Percentiles rank a stretch among this genome's conserved stretches.
Evolutionary conservation across 2,113 vertebrate species (phyloP).

Genomic region (Motacilla tschutschensis): DNA sequence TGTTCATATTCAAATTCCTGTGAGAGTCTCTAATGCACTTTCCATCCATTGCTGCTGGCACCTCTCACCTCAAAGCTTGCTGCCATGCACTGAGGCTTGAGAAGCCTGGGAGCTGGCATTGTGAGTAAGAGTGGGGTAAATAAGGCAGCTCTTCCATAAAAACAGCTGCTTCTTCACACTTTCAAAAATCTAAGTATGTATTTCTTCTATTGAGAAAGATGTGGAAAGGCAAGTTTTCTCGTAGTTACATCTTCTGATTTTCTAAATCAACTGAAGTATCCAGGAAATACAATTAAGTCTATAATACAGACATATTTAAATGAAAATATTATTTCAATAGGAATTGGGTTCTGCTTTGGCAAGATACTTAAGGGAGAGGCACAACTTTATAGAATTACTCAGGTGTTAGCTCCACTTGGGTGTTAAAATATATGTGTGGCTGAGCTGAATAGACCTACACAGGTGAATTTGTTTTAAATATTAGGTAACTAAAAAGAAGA

Average conservation of each 20-base stretch:
- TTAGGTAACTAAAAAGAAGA: neutral
- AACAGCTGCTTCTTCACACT: neutral
- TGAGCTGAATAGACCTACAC: neutral
- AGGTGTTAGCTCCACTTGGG: neutral
- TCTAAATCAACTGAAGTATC: neutral
- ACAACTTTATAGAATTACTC: neutral
- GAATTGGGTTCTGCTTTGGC: neutral
- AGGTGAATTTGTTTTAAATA: neutral
- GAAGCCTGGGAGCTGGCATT: neutral
- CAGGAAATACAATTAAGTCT: neutral
- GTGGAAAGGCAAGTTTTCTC: neutral
- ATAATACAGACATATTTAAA: neutral
- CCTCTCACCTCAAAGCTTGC: neutral
- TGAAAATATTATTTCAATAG: neutral
- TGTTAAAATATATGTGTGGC: neutral
- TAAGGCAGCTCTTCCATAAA: neutral
- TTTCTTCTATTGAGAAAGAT: neutral
- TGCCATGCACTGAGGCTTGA: neutral
- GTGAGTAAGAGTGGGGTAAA: neutral
- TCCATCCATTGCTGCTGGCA: neutral
- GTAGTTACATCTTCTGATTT: neutral
- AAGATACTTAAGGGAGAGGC: neutral
- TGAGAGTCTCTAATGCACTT: neutral
- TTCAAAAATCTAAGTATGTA: fast-evolving
- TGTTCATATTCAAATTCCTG: neutral